phyloP scores from a whole-genome alignment of 1,140 invertebrate species.

The Bombus turneri region DNA sequence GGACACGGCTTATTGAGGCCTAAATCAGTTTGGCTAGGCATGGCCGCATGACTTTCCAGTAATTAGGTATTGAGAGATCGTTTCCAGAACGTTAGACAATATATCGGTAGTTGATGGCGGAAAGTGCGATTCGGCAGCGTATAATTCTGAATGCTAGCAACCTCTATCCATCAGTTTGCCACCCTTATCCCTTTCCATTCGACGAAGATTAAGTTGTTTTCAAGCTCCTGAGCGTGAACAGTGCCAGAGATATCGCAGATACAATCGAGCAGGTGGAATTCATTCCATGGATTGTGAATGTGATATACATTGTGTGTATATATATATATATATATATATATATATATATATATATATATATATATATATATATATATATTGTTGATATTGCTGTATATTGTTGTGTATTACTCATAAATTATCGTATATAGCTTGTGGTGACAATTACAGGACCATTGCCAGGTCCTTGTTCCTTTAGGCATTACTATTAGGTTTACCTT shows the following conservation, averaged over 20 bases:
- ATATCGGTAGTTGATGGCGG: slow-evolving; percentile 45
- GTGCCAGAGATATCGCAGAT: slow-evolving; percentile 51
- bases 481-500: neutral
- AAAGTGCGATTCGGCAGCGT: slow-evolving; percentile 54
- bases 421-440: no score
- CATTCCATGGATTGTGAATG: no score
- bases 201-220: slow-evolving; percentile 69
- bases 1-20: slow-evolving; percentile 50
- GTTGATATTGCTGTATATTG: no score
- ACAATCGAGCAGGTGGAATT: slow-evolving; percentile 43
- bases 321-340: no score
- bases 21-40: slow-evolving; percentile 58
- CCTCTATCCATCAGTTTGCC: slow-evolving; percentile 45
- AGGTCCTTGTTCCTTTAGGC: neutral
- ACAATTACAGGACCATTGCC: neutral
- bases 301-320: no score
- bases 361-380: no score
- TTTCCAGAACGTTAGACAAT: slow-evolving; percentile 56
- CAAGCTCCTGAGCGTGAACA: slow-evolving; percentile 44
- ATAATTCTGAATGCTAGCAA: slow-evolving; percentile 48
- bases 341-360: no score
- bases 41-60: slow-evolving; percentile 56
- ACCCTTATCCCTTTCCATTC: slow-evolving; percentile 19
- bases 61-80: slow-evolving; percentile 67
- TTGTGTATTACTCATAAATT: no score